Evolutionary conservation across 2,797 vertebrate genomes (phyloP).

Genomic region (Micromesistius poutassou): DNA sequence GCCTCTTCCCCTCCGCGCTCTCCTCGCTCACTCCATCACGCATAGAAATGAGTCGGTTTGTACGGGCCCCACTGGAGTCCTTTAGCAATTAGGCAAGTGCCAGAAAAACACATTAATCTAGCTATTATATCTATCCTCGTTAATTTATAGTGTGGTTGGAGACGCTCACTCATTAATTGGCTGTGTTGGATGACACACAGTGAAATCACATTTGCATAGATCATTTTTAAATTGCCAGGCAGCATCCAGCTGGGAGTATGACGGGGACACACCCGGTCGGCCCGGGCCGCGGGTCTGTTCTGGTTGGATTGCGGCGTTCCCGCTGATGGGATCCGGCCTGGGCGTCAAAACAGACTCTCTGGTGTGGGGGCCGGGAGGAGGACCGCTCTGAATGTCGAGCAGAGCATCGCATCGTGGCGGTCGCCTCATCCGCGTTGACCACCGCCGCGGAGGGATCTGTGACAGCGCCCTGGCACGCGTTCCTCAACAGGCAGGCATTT

Average conservation of each 20-base stretch:
- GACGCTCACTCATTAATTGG: constrained; percentile 77
- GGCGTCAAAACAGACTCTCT: neutral
- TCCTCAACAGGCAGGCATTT: constrained; percentile 59
- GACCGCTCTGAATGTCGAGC: constrained; percentile 40
- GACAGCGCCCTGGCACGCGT: constrained; percentile 26
- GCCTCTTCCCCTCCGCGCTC: constrained; percentile 31
- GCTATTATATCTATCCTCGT: constrained; percentile 74
- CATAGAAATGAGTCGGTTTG: constrained; percentile 56
- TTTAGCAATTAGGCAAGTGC: constrained; percentile 74
- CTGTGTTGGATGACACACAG: constrained; percentile 72
- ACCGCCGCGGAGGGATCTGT: constrained; percentile 66
- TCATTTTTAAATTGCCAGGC: constrained; percentile 73
- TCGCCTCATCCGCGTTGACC: constrained; percentile 56
- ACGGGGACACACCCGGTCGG: constrained; percentile 56
- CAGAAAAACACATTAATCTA: constrained; percentile 79
- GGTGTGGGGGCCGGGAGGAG: constrained; percentile 33
- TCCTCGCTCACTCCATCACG: constrained; percentile 56
- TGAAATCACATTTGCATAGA: constrained; percentile 77
- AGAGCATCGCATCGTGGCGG: constrained; percentile 33
- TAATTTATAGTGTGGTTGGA: constrained; percentile 74
- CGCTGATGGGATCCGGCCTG: neutral
- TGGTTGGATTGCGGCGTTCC: constrained; percentile 38
- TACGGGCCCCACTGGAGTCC: constrained; percentile 66
- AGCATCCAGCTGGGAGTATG: constrained; percentile 63
- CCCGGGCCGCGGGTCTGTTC: constrained; percentile 52